Percentiles rank a stretch among this genome's conserved stretches.
Conservation (phyloP, 2,797 vertebrate genomes). For the Atherinosoma microstoma region DNA sequence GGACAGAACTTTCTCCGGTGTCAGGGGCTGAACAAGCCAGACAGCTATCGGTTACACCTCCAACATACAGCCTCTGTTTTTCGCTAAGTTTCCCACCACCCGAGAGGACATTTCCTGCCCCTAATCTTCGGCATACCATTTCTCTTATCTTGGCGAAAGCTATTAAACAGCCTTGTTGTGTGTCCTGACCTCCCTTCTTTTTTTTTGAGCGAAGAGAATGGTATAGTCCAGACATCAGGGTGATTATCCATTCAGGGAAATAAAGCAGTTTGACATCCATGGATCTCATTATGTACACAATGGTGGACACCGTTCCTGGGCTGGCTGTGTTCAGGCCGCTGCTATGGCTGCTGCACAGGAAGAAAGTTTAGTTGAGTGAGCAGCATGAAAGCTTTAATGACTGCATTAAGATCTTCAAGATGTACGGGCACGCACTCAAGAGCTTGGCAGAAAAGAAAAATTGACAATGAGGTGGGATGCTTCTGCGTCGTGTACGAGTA, state of each 20-base stretch:
- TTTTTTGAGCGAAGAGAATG: constrained; percentile 31
- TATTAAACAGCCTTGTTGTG: constrained; percentile 58
- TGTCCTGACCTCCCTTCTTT: constrained; percentile 14
- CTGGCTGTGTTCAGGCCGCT: constrained; percentile 34
- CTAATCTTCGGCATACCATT: constrained; percentile 68
- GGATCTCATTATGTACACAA: constrained; percentile 51
- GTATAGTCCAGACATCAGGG: constrained; percentile 26
- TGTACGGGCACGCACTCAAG: constrained; percentile 58
- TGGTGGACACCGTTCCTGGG: constrained; percentile 42
- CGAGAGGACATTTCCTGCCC: constrained; percentile 69
- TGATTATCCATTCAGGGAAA: constrained; percentile 23
- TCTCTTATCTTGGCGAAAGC: constrained; percentile 72
- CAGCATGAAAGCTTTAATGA: constrained; percentile 69
- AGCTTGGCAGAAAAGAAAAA: constrained; percentile 53
- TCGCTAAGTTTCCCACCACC: constrained; percentile 69
- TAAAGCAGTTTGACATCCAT: constrained; percentile 50
- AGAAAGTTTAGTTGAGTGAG: constrained; percentile 57
- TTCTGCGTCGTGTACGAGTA: constrained; percentile 14
- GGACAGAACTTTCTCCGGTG: constrained; percentile 51
- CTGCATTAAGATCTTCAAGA: constrained; percentile 62
- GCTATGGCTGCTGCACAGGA: constrained; percentile 51
- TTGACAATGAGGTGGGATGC: constrained; percentile 53
- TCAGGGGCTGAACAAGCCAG: constrained; percentile 58
- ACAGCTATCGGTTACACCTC: constrained; percentile 70
- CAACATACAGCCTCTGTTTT: constrained; percentile 65